Percentiles rank a stretch among this genome's conserved stretches.
Conservation (phyloP, 2,797 vertebrate species). For the Luscinia megarhynchos region DNA sequence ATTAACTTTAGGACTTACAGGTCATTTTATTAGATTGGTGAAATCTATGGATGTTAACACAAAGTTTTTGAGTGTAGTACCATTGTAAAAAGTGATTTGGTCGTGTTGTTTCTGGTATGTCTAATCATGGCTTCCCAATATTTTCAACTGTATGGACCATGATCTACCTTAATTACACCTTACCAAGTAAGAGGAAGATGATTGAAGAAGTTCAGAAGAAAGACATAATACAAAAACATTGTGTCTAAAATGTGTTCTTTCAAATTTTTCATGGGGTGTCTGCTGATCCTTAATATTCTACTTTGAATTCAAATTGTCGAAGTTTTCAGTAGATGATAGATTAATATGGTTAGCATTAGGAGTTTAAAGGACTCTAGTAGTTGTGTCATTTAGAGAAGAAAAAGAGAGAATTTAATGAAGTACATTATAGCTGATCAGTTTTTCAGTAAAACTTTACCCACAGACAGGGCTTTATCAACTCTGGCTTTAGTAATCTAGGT, state of each 20-base stretch:
- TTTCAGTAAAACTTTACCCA: slow-evolving; percentile 10
- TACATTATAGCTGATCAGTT: slow-evolving; percentile 10
- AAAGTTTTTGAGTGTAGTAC: not conserved
- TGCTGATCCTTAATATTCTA: not conserved
- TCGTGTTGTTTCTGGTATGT: not conserved
- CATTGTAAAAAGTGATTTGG: not conserved
- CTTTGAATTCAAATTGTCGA: not conserved
- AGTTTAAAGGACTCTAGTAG: not conserved
- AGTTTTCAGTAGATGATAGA: not conserved
- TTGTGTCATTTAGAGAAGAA: not conserved
- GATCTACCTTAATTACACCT: not conserved
- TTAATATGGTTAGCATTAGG: not conserved
- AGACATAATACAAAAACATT: not conserved
- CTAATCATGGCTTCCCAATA: not conserved
- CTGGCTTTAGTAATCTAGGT: slow-evolving; percentile 50
- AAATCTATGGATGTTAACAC: not conserved
- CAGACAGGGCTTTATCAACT: slow-evolving; percentile 44
- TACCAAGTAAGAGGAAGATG: not conserved
- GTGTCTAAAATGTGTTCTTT: not conserved
- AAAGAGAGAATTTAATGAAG: not conserved
- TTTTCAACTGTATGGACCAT: accelerated
- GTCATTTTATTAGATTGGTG: accelerated
- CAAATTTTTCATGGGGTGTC: not conserved
- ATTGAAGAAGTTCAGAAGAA: not conserved
- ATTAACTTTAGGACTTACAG: not conserved